These are phyloP conservation scores for Hartigia nigra DNA, from an alignment of 2,888 invertebrate genomes.

Conservation along the genomic window DNA sequence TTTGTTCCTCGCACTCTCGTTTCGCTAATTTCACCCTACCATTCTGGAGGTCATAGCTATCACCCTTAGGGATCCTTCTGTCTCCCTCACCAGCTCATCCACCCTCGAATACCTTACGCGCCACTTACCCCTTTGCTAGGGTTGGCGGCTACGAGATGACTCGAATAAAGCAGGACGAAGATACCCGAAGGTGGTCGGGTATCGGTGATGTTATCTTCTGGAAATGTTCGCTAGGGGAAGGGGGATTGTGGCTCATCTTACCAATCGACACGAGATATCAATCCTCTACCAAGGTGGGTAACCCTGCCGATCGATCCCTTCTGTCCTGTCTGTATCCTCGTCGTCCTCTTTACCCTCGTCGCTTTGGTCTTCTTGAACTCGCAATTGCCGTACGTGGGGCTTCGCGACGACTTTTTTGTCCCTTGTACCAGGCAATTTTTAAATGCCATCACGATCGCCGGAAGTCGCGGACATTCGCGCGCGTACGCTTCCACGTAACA, in stretches of 20 bases:
- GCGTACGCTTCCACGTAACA: background rate
- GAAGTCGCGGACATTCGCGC: background rate
- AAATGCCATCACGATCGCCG: background rate
- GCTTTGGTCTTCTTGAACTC: background rate
- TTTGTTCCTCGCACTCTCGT: background rate
- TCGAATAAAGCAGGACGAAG: background rate
- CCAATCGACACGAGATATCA: background rate
- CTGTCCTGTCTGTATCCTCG: background rate
- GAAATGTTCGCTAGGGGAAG: background rate
- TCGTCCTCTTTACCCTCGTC: too few relatives aligned
- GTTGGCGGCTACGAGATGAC: background rate
- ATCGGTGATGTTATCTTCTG: background rate
- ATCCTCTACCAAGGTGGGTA: too few relatives aligned
- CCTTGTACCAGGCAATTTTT: background rate
- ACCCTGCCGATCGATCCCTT: background rate
- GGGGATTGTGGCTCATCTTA: background rate
- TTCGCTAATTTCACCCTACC: conserved; percentile 29
- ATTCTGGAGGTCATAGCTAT: conserved; percentile 10
- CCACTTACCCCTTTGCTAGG: conserved; percentile 1
- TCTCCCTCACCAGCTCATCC: background rate
- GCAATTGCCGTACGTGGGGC: background rate
- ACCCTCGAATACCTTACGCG: background rate
- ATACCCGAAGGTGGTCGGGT: background rate
- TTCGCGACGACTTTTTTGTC: background rate
- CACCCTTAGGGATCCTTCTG: background rate